Evolutionary conservation across 2,113 vertebrate genomes (phyloP).

Genomic region (Cavia aperea): DNA sequence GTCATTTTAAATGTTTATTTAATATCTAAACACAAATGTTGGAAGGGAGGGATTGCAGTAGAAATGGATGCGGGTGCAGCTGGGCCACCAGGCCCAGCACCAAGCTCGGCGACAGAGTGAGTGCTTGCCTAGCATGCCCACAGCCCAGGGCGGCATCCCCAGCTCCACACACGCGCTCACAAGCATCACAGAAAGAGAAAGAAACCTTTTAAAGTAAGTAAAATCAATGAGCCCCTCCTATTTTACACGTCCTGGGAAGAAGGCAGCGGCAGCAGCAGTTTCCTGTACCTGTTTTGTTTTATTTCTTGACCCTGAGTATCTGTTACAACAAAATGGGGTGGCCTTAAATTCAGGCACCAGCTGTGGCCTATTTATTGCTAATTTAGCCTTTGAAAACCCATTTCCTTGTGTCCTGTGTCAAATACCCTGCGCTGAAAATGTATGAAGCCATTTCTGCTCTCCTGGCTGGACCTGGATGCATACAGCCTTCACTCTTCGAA

Average conservation of each 20-base stretch:
- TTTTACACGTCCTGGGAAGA: not conserved
- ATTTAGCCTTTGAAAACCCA: not conserved
- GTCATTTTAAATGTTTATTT: not conserved
- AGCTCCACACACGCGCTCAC: not conserved
- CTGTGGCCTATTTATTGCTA: accelerated
- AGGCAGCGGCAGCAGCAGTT: accelerated
- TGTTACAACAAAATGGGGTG: not conserved
- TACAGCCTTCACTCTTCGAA: not conserved
- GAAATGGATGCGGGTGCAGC: not conserved
- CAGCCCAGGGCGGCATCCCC: not conserved
- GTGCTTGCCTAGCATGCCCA: not conserved
- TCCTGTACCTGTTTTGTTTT: not conserved
- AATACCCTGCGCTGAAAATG: not conserved
- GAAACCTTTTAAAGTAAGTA: not conserved
- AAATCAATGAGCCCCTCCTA: not conserved
- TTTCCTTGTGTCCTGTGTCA: accelerated
- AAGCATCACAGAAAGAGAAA: not conserved
- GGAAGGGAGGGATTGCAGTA: not conserved
- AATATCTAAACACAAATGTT: not conserved
- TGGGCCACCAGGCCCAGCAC: not conserved
- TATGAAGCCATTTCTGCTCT: not conserved
- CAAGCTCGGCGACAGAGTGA: too few species aligned
- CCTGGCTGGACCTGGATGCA: not conserved
- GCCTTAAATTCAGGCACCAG: not conserved
- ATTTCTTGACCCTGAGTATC: not conserved